phyloP scores from a whole-genome alignment of 2,888 invertebrate species.

The Cantharis flavilabris region DNA sequence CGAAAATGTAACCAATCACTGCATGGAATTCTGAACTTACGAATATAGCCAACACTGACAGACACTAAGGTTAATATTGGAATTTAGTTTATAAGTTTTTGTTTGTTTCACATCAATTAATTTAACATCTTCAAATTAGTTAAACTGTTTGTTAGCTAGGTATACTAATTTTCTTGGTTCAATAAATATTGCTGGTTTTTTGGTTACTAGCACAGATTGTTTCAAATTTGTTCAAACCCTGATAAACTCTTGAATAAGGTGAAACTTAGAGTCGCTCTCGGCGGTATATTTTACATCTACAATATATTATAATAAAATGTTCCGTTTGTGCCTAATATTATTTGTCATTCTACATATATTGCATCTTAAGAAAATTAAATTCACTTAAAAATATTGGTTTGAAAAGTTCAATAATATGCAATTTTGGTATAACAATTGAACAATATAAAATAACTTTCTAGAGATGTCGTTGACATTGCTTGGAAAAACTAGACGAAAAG shows the following conservation, averaged over 20 bases:
- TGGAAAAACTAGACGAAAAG: background rate
- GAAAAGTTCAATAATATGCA: background rate
- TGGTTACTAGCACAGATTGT: background rate
- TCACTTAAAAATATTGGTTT: background rate
- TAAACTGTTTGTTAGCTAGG: background rate
- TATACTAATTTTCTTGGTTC: background rate
- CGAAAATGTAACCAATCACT: background rate
- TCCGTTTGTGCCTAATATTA: background rate
- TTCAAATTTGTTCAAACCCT: background rate
- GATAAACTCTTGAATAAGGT: background rate
- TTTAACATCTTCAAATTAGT: background rate
- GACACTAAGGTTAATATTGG: background rate
- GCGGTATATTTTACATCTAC: too few species aligned
- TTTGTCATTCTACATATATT: background rate
- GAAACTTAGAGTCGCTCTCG: too few species aligned
- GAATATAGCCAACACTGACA: background rate
- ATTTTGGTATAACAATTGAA: background rate
- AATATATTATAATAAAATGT: too few species aligned
- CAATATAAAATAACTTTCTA: background rate
- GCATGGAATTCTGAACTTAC: background rate
- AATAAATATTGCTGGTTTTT: too few species aligned
- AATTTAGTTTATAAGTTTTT: background rate
- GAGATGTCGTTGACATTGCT: background rate
- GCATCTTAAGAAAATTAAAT: background rate
- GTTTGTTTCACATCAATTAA: background rate